Base-by-base conservation (phyloP, 2,797 vertebrate species). In the Erethizon dorsatum region DNA sequence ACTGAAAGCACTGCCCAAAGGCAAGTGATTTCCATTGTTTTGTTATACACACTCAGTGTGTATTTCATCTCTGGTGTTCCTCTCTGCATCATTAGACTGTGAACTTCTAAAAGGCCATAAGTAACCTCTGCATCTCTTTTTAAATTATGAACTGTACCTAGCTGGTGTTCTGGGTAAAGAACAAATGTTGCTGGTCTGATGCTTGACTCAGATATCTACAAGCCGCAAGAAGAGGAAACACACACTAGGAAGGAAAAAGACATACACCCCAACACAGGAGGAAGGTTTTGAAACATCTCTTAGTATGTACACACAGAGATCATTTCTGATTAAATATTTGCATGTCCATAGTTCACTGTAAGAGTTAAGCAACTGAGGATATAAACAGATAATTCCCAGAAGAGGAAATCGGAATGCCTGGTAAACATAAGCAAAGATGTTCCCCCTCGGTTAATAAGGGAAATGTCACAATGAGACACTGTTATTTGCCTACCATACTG, bases 361-460 rank as follows among this genome's bases (percentile, higher is more conserved):
- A 75, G 45, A 93, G 37, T 88, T 90, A 94, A 63, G 9, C 69
- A 97, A 94, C 71, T 28, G 37, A 88, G 33, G 26, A 57, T 28
- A 20, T 37, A 41, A 93, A 83, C 56, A 79, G n/a, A 45, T 79
- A 65, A 73, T 65, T 93, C 75, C 75, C 93, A 91, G 80, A 79
- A 54, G 50, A 79, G 50, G 77, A 79, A 52, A 52, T 31, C n/a
- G 7, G 31, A 61, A 61, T 61, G n/a, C 18, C 50, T 52, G 54
- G 28, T 61, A 54, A 82, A 71, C 17, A 45, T 26, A 24, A 18
- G 17, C 88, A 83, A 45, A 67, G 45, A 33, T 41, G 31, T 65
- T 18, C 57, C 2, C 78, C 54, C 52, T 83, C 86, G 75, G 26
- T 91, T 86, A 93, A 37, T 75, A 59, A 86, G 20, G 9, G 4